Conservation (phyloP, 2,797 vertebrate genomes). For the Anomalospiza imberbis region DNA sequence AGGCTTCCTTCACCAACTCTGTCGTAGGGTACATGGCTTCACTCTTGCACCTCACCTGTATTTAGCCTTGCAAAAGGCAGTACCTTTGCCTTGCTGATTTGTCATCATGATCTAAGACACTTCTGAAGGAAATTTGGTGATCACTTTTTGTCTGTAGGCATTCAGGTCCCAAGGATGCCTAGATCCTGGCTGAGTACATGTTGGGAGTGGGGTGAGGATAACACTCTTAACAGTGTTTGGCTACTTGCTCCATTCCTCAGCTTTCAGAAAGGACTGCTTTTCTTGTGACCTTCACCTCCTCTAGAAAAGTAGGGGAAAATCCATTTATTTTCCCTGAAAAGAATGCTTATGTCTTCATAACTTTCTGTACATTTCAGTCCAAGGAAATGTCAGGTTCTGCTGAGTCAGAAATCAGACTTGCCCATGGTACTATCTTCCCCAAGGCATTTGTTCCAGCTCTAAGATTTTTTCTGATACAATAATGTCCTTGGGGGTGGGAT, state of each 20-base stretch:
- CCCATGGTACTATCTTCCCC: neutral
- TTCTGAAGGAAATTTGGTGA: neutral
- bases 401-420: neutral
- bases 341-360: neutral
- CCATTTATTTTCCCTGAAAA: neutral
- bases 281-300: neutral
- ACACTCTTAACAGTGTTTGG: neutral
- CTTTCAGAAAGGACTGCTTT: neutral
- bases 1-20: neutral
- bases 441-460: neutral
- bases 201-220: neutral
- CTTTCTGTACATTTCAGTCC: neutral
- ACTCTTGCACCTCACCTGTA: neutral
- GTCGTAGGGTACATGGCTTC: neutral
- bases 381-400: neutral
- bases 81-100: neutral
- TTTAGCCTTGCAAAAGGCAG: neutral
- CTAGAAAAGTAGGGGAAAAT: neutral
- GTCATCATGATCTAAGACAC: neutral
- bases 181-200: neutral
- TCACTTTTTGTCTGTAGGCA: neutral
- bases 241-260: neutral
- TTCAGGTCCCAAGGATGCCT: neutral
- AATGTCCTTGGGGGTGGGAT: neutral
- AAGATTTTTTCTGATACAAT: neutral